A percentile compares a stretch with the other conserved stretches of the same genome.
Evolutionary conservation across 2,797 vertebrate species (phyloP).

Genomic region (Pristis pectinata): DNA sequence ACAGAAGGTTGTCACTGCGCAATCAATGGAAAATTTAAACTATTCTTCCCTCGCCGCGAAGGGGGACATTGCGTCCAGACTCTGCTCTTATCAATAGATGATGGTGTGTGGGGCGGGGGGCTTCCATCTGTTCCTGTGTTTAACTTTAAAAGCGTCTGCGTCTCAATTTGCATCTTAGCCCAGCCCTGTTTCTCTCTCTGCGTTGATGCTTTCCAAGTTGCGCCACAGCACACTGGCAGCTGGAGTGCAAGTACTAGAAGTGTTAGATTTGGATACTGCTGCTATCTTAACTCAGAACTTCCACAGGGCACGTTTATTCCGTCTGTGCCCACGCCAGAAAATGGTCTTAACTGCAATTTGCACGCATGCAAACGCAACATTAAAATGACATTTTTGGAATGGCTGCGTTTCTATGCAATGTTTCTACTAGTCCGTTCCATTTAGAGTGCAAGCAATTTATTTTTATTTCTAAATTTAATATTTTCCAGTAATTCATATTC

Average conservation of each 20-base stretch:
- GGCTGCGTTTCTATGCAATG: background rate
- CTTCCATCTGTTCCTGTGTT: constrained; percentile 32
- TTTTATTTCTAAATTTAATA: background rate
- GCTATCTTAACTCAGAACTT: background rate
- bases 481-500: constrained; percentile 9
- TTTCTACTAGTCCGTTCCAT: background rate
- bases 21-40: constrained; percentile 20
- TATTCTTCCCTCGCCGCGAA: background rate
- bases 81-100: background rate
- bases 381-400: background rate
- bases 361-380: background rate
- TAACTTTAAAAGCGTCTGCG: constrained; percentile 16
- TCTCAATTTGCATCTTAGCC: constrained; percentile 26
- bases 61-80: background rate
- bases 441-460: too few species aligned
- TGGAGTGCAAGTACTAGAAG: constrained; percentile 1
- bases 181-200: background rate
- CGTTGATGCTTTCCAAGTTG: constrained; percentile 4
- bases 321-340: background rate
- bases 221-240: constrained; percentile 7
- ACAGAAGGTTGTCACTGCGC: constrained; percentile 14
- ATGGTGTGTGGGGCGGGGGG: background rate
- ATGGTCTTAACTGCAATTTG: background rate
- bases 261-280: background rate
- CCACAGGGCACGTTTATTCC: background rate